Evolutionary conservation across 2,888 invertebrate genomes (phyloP).

Genomic region (Hypsopygia costalis): DNA sequence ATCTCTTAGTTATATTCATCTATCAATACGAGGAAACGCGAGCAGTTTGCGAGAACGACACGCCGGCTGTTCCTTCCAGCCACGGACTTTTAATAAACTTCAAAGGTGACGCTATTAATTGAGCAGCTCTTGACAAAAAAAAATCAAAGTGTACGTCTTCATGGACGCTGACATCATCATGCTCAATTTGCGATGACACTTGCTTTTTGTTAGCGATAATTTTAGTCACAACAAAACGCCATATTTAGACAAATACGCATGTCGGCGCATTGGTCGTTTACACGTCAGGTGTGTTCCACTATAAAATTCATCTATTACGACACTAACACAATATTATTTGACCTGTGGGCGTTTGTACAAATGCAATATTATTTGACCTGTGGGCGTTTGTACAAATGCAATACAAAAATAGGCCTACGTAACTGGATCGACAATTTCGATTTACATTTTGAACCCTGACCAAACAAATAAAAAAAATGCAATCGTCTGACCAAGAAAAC

Average conservation of each 20-base stretch:
- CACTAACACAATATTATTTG: too few species aligned
- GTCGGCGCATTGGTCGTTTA: too few species aligned
- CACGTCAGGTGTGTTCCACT: too few species aligned
- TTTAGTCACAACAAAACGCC: not conserved
- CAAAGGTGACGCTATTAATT: conserved; percentile 61
- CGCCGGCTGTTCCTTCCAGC: conserved; percentile 7
- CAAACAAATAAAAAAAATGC: too few species aligned
- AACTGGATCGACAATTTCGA: too few species aligned
- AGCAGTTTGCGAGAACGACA: not conserved
- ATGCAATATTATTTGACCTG: too few species aligned
- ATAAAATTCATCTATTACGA: too few species aligned
- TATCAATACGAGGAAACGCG: not conserved
- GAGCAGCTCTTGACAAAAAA: conserved; percentile 47
- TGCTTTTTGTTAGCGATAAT: conserved; percentile 25
- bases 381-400: too few species aligned
- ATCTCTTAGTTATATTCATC: not conserved
- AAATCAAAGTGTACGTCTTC: conserved; percentile 36
- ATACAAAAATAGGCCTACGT: too few species aligned
- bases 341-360: too few species aligned
- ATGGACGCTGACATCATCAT: conserved; percentile 47
- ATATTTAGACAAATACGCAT: not conserved
- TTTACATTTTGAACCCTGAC: too few species aligned
- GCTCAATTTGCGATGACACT: conserved; percentile 52
- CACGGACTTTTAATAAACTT: conserved; percentile 38
- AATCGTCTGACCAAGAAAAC: too few species aligned